phyloP scores from a whole-genome alignment of 2,888 invertebrate species.

The Mythimna lalbum region DNA sequence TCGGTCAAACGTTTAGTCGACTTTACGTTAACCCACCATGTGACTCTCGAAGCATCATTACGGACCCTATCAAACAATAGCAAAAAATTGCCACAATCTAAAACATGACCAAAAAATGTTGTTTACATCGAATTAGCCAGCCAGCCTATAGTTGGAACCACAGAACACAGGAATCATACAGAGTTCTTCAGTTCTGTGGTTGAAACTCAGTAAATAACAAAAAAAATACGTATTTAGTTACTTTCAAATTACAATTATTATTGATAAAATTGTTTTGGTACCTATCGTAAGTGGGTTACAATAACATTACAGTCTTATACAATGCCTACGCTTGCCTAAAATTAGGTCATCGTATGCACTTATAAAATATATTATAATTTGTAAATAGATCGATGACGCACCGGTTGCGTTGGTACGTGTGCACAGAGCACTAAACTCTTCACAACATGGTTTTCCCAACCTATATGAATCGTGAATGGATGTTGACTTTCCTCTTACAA shows the following conservation, averaged over 20 bases:
- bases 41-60: no score
- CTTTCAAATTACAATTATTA: neutral
- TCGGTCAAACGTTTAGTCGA: no score
- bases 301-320: neutral
- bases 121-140: no score
- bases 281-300: neutral
- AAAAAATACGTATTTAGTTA: no score
- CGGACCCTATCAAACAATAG: no score
- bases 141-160: no score
- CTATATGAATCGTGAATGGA: slow-evolving; percentile 23
- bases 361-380: slow-evolving; percentile 4
- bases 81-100: no score
- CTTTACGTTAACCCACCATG: no score
- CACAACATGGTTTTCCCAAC: slow-evolving; percentile 37
- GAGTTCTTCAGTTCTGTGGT: no score
- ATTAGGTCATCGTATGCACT: slow-evolving; percentile 18
- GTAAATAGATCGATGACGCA: slow-evolving; percentile 25
- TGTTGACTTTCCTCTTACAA: slow-evolving; percentile 37
- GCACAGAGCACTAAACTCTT: slow-evolving; percentile 1
- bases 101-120: no score
- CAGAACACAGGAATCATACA: no score
- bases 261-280: neutral
- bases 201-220: no score
- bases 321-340: slow-evolving; percentile 2
- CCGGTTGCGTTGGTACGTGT: neutral